phyloP scores from a whole-genome alignment of 2,797 vertebrate genomes.

The Sebastiscus albofasciatus region DNA sequence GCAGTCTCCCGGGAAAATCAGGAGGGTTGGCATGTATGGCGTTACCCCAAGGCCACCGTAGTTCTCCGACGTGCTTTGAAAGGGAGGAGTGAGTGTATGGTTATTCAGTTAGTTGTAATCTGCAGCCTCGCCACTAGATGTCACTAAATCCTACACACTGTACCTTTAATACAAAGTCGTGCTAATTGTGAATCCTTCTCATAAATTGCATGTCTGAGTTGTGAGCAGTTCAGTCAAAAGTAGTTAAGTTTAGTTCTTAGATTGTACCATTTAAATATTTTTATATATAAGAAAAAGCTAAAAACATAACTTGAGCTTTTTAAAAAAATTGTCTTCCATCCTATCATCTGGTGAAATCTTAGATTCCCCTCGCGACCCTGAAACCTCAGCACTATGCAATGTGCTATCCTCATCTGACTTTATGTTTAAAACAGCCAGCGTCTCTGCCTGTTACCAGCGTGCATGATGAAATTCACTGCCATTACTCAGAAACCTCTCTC shows the following conservation, averaged over 20 bases:
- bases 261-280: not conserved
- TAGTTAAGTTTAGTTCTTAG: too few relatives aligned
- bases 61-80: too few relatives aligned
- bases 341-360: not conserved
- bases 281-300: not conserved
- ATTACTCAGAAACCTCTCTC: conserved; percentile 28
- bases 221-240: not conserved
- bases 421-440: not conserved
- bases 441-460: not conserved
- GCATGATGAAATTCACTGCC: conserved; percentile 13
- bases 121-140: too few relatives aligned
- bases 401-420: not conserved
- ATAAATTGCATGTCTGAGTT: not conserved
- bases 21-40: too few relatives aligned
- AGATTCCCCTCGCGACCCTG: not conserved
- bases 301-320: not conserved
- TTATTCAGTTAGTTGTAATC: too few relatives aligned
- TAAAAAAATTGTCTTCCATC: accelerated
- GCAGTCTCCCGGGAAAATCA: too few relatives aligned
- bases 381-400: not conserved
- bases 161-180: not conserved
- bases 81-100: too few relatives aligned
- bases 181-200: not conserved
- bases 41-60: too few relatives aligned
- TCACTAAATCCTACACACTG: too few relatives aligned